Conservation (phyloP, 2,113 vertebrate species). For the Steatornis caripensis region DNA sequence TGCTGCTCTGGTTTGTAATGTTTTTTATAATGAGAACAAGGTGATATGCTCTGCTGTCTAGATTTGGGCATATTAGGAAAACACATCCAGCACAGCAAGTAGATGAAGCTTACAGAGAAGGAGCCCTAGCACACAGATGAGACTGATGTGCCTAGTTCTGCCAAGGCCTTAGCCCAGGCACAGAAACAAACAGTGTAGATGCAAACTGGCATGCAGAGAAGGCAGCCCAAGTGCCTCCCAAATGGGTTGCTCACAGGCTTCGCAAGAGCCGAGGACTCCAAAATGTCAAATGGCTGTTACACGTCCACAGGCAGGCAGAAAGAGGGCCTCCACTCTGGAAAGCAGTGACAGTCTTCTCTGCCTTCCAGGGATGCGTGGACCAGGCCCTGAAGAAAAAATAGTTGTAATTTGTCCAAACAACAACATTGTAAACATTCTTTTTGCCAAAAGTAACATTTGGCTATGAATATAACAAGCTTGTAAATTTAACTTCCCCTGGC, state of each 20-base stretch:
- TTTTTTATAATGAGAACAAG: neutral
- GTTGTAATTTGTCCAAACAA: slow-evolving; percentile 11
- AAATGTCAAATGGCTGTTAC: neutral
- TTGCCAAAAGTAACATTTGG: slow-evolving; percentile 14
- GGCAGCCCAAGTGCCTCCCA: neutral
- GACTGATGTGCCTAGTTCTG: neutral
- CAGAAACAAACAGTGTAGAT: neutral
- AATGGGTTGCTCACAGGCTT: neutral
- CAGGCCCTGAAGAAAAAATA: neutral
- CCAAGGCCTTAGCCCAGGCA: neutral
- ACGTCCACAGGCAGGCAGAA: neutral
- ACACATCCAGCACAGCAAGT: neutral
- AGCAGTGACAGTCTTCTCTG: neutral
- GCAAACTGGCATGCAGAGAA: neutral
- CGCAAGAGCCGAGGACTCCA: neutral
- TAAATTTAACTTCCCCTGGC: slow-evolving; percentile 16
- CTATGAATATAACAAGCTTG: neutral
- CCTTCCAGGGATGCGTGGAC: neutral
- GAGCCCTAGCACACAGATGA: neutral
- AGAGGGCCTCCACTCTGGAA: neutral
- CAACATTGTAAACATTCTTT: neutral
- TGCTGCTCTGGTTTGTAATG: neutral
- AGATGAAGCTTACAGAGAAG: neutral
- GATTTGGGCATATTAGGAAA: neutral
- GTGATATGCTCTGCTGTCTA: rapidly evolving